Percentiles rank a stretch among this genome's conserved stretches.
These are phyloP conservation scores for Pantherophis guttatus DNA, from an alignment of 2,113 vertebrate genomes.

Conservation along the genomic window DNA sequence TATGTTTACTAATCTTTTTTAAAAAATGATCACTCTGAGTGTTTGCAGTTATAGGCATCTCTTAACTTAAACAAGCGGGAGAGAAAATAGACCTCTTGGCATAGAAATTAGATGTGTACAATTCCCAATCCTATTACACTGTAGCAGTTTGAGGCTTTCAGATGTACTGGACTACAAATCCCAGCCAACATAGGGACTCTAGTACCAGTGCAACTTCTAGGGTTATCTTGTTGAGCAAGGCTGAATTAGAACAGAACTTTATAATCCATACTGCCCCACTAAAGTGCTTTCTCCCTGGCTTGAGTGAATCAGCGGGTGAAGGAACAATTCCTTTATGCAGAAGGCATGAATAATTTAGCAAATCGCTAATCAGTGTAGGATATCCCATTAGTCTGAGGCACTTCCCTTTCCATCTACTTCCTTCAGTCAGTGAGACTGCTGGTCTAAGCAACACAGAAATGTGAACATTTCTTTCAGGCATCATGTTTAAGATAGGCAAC, in stretches of 20 bases:
- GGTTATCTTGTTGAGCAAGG: neutral
- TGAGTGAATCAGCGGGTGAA: neutral
- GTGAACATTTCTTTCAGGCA: conserved; percentile 14
- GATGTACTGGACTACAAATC: neutral
- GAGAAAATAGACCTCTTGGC: neutral
- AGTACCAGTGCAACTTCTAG: neutral
- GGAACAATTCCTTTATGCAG: conserved; percentile 31
- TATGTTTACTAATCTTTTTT: neutral
- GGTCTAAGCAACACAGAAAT: neutral
- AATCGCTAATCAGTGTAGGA: conserved; percentile 51
- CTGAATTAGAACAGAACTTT: neutral
- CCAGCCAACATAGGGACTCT: neutral
- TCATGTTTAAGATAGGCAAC: conserved; percentile 3
- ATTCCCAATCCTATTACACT: neutral
- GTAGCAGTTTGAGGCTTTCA: neutral
- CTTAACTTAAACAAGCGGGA: neutral
- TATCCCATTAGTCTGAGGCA: conserved; percentile 54
- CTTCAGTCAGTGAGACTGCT: conserved; percentile 8
- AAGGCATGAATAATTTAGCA: conserved; percentile 63
- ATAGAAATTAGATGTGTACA: neutral
- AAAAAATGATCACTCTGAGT: neutral
- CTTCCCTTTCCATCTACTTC: conserved; percentile 41
- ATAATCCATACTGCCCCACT: neutral
- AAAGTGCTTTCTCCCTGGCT: neutral
- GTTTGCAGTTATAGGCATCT: neutral